Evolutionary conservation across 35 echinoderm and acorn worm species (phyloP).

Genomic region (Holothuria glaberrima): DNA sequence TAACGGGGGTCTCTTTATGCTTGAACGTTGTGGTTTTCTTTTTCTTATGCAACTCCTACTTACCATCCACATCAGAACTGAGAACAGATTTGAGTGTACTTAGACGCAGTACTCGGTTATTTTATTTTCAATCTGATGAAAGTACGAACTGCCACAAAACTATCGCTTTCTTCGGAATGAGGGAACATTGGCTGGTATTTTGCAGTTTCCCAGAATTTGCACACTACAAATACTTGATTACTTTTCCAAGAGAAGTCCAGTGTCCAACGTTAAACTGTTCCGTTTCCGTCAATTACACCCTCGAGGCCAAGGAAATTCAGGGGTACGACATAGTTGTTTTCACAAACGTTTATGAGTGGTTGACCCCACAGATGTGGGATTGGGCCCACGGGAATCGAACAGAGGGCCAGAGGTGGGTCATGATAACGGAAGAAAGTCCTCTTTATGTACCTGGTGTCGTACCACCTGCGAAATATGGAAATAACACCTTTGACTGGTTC

Average conservation of each 20-base stretch:
- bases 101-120: neutral
- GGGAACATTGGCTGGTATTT: conserved; percentile 29
- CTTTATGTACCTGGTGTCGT: neutral
- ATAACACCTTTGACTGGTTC: neutral
- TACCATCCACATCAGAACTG: conserved; percentile 3
- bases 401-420: neutral
- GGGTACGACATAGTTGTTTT: conserved; percentile 15
- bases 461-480: neutral
- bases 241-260: neutral
- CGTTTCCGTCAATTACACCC: neutral
- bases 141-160: neutral
- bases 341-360: conserved; percentile 40
- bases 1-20: neutral
- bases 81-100: neutral
- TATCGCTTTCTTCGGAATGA: conserved; percentile 11
- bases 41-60: conserved; percentile 4
- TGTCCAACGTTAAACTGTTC: conserved; percentile 28
- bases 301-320: conserved; percentile 20
- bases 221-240: conserved; percentile 30
- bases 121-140: neutral
- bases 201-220: conserved; percentile 27
- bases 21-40: neutral
- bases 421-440: conserved; percentile 27
- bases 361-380: neutral
- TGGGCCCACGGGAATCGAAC: conserved; percentile 25